phyloP scores from a whole-genome alignment of 1,140 invertebrate species.

The Drosophila nikananu region DNA sequence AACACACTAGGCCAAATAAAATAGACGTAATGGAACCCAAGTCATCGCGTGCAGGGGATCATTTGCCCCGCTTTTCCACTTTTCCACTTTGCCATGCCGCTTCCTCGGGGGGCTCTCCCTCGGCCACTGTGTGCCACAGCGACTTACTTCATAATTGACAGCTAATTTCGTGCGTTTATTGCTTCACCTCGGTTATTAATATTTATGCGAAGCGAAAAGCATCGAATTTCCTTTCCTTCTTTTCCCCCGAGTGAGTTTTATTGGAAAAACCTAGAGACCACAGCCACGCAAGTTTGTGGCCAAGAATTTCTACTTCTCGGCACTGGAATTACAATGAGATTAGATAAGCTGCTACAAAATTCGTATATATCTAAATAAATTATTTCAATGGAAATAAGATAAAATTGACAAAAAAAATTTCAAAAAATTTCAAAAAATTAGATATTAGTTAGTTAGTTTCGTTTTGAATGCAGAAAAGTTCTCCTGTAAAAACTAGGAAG shows the following conservation, averaged over 20 bases:
- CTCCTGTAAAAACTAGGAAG: too few species aligned
- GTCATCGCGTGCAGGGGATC: constrained; percentile 58
- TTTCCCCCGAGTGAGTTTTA: not conserved
- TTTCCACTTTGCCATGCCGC: constrained; percentile 2
- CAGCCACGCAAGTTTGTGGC: not conserved
- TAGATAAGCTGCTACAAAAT: not conserved
- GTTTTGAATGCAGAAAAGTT: too few species aligned
- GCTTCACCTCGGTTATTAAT: constrained; percentile 60
- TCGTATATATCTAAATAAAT: too few species aligned
- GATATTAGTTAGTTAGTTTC: too few species aligned
- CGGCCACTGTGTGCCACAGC: not conserved
- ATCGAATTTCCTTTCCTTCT: not conserved
- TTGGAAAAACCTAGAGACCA: not conserved
- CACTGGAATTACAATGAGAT: not conserved
- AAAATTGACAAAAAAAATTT: too few species aligned
- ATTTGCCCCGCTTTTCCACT: constrained; percentile 24
- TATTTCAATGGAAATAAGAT: too few species aligned
- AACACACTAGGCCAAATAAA: constrained; percentile 25
- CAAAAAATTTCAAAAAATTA: too few species aligned
- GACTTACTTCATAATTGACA: constrained; percentile 73
- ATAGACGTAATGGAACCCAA: constrained; percentile 35
- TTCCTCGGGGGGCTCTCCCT: not conserved
- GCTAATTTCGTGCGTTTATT: constrained; percentile 71
- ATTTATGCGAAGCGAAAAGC: constrained; percentile 48
- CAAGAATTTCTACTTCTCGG: not conserved